A percentile compares a stretch with the other conserved stretches of the same genome.
Evolutionary conservation across 2,888 invertebrate species (phyloP).

Genomic region (Molanna angustata): DNA sequence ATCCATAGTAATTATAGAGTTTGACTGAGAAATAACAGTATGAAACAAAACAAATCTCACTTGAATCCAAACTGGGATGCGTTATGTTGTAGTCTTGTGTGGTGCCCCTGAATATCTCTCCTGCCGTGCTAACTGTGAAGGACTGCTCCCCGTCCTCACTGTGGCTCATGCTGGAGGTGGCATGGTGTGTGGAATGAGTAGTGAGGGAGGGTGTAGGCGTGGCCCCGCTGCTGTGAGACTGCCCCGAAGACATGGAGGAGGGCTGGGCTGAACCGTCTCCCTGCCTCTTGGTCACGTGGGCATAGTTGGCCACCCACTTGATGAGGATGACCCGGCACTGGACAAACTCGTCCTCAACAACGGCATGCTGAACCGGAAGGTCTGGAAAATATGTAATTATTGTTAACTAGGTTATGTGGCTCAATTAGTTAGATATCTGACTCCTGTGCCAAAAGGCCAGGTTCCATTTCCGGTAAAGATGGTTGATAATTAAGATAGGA

Average conservation of each 20-base stretch:
- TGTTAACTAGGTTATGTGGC: too few species aligned
- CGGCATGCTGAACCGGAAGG: conserved; percentile 71
- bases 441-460: too few species aligned
- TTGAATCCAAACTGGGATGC: conserved; percentile 61
- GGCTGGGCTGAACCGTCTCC: conserved; percentile 46
- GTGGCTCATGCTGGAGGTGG: conserved; percentile 39
- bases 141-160: conserved; percentile 49
- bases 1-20: too few species aligned
- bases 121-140: conserved; percentile 49
- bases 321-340: conserved; percentile 81
- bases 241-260: conserved; percentile 49
- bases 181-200: conserved; percentile 24
- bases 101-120: conserved; percentile 46
- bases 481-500: too few species aligned
- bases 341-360: conserved; percentile 64
- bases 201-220: conserved; percentile 46
- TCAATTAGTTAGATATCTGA: too few species aligned
- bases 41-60: conserved; percentile 43
- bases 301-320: conserved; percentile 85
- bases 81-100: conserved; percentile 52
- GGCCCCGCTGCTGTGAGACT: conserved; percentile 44
- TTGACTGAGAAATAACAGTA: too few species aligned
- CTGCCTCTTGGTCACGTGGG: conserved; percentile 69
- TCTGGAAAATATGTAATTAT: too few species aligned
- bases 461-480: too few species aligned